These are phyloP conservation scores for Sebastiscus albofasciatus DNA, from an alignment of 2,797 vertebrate species.

Conservation along the genomic window DNA sequence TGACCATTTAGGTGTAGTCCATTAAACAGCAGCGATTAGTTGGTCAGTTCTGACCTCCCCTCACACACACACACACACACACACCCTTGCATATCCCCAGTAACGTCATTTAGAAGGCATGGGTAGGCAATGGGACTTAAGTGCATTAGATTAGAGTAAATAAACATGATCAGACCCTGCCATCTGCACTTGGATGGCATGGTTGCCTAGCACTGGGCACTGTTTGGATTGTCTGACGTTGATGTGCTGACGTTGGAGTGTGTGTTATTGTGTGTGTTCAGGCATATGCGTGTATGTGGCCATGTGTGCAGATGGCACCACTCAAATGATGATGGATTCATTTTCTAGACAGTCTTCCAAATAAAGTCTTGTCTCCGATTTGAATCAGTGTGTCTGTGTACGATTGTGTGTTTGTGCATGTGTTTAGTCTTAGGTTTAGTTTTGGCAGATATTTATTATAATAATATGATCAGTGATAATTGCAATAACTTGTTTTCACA, in stretches of 20 bases:
- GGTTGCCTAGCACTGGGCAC: constrained; percentile 76
- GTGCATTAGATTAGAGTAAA: constrained; percentile 78
- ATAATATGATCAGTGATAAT: neutral
- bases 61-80: constrained; percentile 1
- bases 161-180: constrained; percentile 78
- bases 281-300: constrained; percentile 36
- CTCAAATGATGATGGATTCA: constrained; percentile 60
- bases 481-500: neutral
- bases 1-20: neutral
- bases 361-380: constrained; percentile 24
- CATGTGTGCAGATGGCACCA: constrained; percentile 62
- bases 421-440: neutral
- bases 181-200: constrained; percentile 77
- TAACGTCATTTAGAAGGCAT: constrained; percentile 60
- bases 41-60: neutral
- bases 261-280: constrained; percentile 9
- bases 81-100: constrained; percentile 16
- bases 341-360: constrained; percentile 45
- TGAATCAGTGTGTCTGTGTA: neutral
- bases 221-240: constrained; percentile 69
- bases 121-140: constrained; percentile 66
- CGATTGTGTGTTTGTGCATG: neutral
- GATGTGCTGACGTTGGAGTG: constrained; percentile 56
- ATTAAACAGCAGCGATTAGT: constrained; percentile 17
- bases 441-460: neutral